phyloP scores from a whole-genome alignment of 2,888 invertebrate species.

The Tricholauxania praeusta region DNA sequence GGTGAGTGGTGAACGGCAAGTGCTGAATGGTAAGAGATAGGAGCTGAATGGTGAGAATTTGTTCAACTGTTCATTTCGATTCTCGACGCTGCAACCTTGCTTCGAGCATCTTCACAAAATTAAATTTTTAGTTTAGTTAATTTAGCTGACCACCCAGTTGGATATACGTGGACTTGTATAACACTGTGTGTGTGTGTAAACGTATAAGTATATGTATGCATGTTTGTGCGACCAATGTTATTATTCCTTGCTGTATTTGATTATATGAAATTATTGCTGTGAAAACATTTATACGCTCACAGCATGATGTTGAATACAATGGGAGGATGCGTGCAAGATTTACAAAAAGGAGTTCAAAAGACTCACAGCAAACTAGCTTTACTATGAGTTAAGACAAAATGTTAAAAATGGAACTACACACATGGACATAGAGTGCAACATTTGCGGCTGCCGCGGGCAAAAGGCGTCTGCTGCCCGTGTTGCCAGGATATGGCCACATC shows the following conservation, averaged over 20 bases:
- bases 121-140: conserved; percentile 18
- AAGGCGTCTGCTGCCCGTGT: conserved; percentile 1
- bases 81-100: background rate
- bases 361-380: background rate
- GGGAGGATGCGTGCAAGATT: background rate
- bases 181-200: background rate
- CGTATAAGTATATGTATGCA: background rate
- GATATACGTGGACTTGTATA: background rate
- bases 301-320: conserved; percentile 5
- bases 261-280: conserved; percentile 33
- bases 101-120: conserved; percentile 27
- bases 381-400: too few relatives aligned
- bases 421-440: conserved; percentile 12
- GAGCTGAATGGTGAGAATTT: background rate
- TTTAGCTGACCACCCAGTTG: conserved; percentile 4
- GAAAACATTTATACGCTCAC: conserved; percentile 35
- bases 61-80: conserved; percentile 20
- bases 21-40: too few relatives aligned
- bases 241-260: conserved; percentile 34
- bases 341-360: background rate
- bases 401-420: background rate
- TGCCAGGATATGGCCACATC: conserved; percentile 9
- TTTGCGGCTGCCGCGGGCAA: conserved; percentile 25
- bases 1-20: too few relatives aligned
- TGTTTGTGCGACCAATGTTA: conserved; percentile 25